Conservation (phyloP, 2,113 vertebrate genomes). For the Amia ocellicauda region DNA sequence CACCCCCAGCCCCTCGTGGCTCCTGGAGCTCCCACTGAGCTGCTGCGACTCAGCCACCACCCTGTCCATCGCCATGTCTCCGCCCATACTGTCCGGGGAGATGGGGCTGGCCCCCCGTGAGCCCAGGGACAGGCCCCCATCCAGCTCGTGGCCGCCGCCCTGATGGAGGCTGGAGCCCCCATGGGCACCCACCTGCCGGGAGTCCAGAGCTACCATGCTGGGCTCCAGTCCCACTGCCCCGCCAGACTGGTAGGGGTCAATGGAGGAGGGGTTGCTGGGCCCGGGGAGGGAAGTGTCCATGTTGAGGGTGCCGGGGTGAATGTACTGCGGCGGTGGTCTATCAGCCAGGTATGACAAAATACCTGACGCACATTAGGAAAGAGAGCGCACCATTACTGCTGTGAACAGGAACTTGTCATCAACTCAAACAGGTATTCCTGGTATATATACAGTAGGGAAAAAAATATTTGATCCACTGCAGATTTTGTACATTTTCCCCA, state of each 20-base stretch:
- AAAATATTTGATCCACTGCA: neutral
- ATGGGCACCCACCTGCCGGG: constrained; percentile 78
- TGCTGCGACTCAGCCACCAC: constrained; percentile 79
- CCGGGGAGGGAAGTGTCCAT: constrained; percentile 82
- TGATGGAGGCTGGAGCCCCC: constrained; percentile 79
- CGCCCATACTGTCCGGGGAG: constrained; percentile 84
- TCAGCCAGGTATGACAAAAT: constrained; percentile 96
- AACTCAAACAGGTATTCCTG: neutral
- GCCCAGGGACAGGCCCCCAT: constrained; percentile 85
- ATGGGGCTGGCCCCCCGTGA: constrained; percentile 91
- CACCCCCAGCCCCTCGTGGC: constrained; percentile 74
- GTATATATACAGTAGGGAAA: neutral
- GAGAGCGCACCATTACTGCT: neutral
- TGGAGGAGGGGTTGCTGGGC: constrained; percentile 73
- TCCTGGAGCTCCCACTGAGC: constrained; percentile 70
- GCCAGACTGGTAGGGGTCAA: constrained; percentile 85
- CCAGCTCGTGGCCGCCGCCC: constrained; percentile 79
- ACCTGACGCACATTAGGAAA: constrained; percentile 57
- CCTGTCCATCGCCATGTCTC: constrained; percentile 80
- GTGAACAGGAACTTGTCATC: neutral
- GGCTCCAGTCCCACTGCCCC: constrained; percentile 83
- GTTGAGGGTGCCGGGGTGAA: constrained; percentile 90
- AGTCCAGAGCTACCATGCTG: constrained; percentile 86
- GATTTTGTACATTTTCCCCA: neutral
- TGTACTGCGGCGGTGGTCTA: constrained; percentile 95